Conservation (phyloP, 2,888 invertebrate species). For the Stegana nigrithorax region DNA sequence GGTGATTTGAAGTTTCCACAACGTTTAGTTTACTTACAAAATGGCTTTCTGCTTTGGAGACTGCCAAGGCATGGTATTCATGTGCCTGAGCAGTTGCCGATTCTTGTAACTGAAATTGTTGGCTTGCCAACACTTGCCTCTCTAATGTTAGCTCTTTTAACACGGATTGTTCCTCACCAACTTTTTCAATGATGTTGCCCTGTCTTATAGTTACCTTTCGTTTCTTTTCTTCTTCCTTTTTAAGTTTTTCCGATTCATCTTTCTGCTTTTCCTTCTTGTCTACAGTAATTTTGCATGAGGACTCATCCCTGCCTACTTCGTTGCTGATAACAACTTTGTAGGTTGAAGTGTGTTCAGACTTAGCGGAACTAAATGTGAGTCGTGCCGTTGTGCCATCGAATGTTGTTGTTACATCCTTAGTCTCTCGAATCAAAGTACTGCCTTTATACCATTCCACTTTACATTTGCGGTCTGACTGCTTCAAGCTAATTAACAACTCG, state of each 20-base stretch:
- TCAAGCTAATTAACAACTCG: conserved; percentile 81
- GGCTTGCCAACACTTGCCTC: too few relatives aligned
- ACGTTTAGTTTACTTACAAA: too few relatives aligned
- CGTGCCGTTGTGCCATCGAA: conserved; percentile 87
- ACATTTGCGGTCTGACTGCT: conserved; percentile 81
- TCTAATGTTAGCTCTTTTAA: too few relatives aligned
- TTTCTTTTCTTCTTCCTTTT: conserved; percentile 70
- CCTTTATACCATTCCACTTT: conserved; percentile 90
- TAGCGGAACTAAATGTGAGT: conserved; percentile 81
- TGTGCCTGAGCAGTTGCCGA: too few relatives aligned
- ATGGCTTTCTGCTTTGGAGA: too few relatives aligned
- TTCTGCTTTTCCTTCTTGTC: conserved; percentile 71
- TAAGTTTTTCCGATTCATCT: conserved; percentile 70
- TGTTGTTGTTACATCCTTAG: conserved; percentile 81
- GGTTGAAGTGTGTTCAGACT: conserved; percentile 81
- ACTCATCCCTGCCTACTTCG: conserved; percentile 90
- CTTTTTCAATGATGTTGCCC: conserved; percentile 3
- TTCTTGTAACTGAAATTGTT: background rate
- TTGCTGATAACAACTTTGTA: conserved; percentile 91
- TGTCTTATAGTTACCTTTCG: conserved; percentile 67
- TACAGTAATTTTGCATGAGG: conserved; percentile 86
- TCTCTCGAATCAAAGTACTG: conserved; percentile 79
- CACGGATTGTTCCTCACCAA: too few relatives aligned
- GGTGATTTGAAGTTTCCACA: too few relatives aligned
- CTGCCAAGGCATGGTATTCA: too few relatives aligned